A percentile compares a stretch with the other conserved stretches of the same genome.
phyloP scores from a whole-genome alignment of 2,113 vertebrate genomes.

The Syngnathus scovelli region DNA sequence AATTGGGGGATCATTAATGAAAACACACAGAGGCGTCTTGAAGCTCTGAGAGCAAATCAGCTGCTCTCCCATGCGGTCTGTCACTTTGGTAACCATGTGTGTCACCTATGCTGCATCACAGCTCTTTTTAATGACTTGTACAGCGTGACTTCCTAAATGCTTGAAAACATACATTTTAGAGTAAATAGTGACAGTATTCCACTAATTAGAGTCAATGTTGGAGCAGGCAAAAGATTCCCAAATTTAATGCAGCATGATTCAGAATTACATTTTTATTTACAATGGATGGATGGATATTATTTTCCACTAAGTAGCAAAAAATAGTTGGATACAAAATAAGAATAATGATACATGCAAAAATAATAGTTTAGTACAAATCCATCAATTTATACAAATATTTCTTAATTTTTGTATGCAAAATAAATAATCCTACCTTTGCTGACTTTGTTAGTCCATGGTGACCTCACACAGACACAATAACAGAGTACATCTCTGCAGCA shows the following conservation, averaged over 20 bases:
- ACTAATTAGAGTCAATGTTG: no score
- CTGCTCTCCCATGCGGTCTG: conserved; percentile 44
- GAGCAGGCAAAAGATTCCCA: not conserved
- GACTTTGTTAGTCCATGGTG: conserved; percentile 23
- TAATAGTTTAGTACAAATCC: not conserved
- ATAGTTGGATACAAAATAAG: no score
- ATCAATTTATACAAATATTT: no score
- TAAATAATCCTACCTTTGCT: conserved; percentile 32
- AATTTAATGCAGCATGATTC: not conserved
- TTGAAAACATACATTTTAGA: not conserved
- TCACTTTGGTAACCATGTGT: conserved; percentile 50
- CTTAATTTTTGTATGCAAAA: no score
- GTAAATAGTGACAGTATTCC: no score
- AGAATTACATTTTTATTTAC: not conserved
- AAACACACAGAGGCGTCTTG: conserved; percentile 46
- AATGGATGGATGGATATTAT: not conserved
- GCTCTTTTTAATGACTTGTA: not conserved
- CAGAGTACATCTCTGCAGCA: conserved; percentile 27
- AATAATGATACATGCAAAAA: not conserved
- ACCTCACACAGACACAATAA: conserved; percentile 18
- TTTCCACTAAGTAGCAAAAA: not conserved
- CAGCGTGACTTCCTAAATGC: not conserved
- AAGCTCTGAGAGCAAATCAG: conserved; percentile 47
- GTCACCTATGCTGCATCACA: not conserved
- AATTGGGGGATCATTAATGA: conserved; percentile 70